phyloP scores from a whole-genome alignment of 1,140 invertebrate genomes.

The Prorops nasuta region DNA sequence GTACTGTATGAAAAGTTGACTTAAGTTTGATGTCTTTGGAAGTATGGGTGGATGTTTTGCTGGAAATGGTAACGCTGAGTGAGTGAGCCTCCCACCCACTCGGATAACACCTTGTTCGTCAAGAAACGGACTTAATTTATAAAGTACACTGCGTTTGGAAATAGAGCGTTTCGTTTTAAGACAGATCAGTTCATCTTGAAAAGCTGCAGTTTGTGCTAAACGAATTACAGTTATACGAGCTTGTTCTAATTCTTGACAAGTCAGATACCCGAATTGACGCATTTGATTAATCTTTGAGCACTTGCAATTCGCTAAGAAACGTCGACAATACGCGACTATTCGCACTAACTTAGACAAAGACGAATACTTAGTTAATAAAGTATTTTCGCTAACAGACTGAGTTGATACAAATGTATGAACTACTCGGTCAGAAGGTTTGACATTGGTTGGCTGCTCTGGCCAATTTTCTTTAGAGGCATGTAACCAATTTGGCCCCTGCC shows the following conservation, averaged over 20 bases:
- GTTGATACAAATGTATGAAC: neutral
- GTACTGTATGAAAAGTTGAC: slow-evolving; percentile 9
- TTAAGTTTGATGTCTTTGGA: too few species aligned
- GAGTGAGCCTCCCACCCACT: slow-evolving; percentile 32
- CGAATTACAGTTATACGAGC: neutral
- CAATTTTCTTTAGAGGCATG: neutral
- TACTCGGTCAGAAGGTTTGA: neutral
- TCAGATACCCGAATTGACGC: neutral
- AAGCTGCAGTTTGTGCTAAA: neutral
- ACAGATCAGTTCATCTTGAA: neutral
- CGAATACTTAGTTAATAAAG: too few species aligned
- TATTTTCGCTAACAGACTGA: neutral
- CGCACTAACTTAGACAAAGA: neutral
- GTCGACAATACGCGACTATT: neutral
- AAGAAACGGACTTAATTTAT: neutral
- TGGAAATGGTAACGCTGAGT: slow-evolving; percentile 14
- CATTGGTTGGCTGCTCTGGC: neutral
- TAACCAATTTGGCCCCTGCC: neutral
- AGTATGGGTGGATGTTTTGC: too few species aligned
- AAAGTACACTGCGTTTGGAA: neutral
- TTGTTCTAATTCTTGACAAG: neutral
- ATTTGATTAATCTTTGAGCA: neutral
- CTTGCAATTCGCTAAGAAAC: neutral
- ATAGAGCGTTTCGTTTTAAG: neutral
- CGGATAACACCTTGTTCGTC: slow-evolving; percentile 20